A percentile compares a stretch with the other conserved stretches of the same genome.
Evolutionary conservation across 2,888 invertebrate genomes (phyloP).

Genomic region (Boloria euphrosyne): DNA sequence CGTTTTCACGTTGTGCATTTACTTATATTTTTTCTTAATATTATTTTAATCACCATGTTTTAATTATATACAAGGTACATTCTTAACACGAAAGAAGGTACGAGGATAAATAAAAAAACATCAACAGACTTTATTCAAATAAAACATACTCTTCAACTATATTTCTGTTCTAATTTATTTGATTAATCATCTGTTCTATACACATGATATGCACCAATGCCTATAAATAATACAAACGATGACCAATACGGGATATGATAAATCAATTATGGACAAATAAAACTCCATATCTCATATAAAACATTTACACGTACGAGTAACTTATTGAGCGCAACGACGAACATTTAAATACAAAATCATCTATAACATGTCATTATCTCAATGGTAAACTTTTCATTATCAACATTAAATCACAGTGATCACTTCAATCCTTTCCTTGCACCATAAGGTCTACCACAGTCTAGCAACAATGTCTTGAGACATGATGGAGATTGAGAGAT

Average conservation of each 20-base stretch:
- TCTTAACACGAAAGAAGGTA: background rate
- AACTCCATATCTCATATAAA: slow-evolving; percentile 32
- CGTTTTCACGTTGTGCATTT: too few relatives aligned
- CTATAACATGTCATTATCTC: slow-evolving; percentile 41
- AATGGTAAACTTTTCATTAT: slow-evolving; percentile 51
- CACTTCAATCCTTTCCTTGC: slow-evolving; percentile 45
- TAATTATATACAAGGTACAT: too few relatives aligned
- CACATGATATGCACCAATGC: slow-evolving; percentile 83
- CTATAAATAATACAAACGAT: slow-evolving; percentile 80
- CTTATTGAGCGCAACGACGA: slow-evolving; percentile 40
- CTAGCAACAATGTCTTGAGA: slow-evolving; percentile 22
- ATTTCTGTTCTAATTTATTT: slow-evolving; percentile 80
- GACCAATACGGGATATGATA: slow-evolving; percentile 65
- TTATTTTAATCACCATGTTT: too few relatives aligned
- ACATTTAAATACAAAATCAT: slow-evolving; percentile 19
- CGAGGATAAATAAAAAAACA: slow-evolving; percentile 11
- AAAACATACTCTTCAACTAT: slow-evolving; percentile 65
- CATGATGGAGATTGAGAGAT: background rate
- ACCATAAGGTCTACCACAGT: slow-evolving; percentile 21
- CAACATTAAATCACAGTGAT: slow-evolving; percentile 71
- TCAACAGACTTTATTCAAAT: slow-evolving; percentile 47
- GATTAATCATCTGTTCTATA: slow-evolving; percentile 81
- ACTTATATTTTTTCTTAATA: too few relatives aligned
- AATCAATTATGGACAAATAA: slow-evolving; percentile 60
- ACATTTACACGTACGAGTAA: slow-evolving; percentile 32